These are phyloP conservation scores for fruit fly (Drosophila melanogaster) DNA, from an alignment of 1,140 invertebrate species.

Conservation along the genomic window Release_6_plus_ISO1_MT NT_033777.3:13498501-13499000, in stretches of 20 bases:
- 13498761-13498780: slow-evolving; percentile 81
- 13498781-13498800: slow-evolving; percentile 73
- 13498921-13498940: neutral
- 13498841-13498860: slow-evolving; percentile 80
- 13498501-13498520: slow-evolving; percentile 77
- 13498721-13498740: slow-evolving; percentile 81
- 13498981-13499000: slow-evolving; percentile 72
- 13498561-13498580: slow-evolving; percentile 67
- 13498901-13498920: slow-evolving; percentile 27
- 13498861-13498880: slow-evolving; percentile 78
- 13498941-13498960: slow-evolving; percentile 2
- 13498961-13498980: slow-evolving; percentile 7
- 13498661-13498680: slow-evolving; percentile 79
- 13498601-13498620: neutral
- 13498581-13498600: slow-evolving; percentile 13
- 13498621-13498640: slow-evolving; percentile 18
- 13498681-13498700: slow-evolving; percentile 66
- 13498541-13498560: slow-evolving; percentile 70
- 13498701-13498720: slow-evolving; percentile 38
- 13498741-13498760: slow-evolving; percentile 82
- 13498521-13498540: slow-evolving; percentile 31
- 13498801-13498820: slow-evolving; percentile 8
- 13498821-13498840: slow-evolving; percentile 36
- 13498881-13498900: slow-evolving; percentile 57
- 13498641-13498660: slow-evolving; percentile 76